Conservation (phyloP, 2,797 vertebrate genomes). For the Pseudocheirus occidentalis region DNA sequence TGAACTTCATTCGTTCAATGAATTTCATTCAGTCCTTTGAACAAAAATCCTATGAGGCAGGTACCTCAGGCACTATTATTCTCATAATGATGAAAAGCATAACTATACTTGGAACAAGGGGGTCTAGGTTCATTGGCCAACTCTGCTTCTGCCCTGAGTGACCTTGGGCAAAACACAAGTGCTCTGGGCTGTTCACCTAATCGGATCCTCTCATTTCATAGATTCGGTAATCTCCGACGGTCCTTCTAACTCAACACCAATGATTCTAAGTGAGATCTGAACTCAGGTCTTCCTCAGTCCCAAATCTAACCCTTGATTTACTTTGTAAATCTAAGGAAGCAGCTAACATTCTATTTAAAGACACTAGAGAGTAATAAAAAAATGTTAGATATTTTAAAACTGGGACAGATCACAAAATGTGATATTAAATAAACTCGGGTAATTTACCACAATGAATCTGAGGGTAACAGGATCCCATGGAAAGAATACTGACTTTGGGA, state of each 20-base stretch:
- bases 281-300: neutral
- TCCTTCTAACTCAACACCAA: neutral
- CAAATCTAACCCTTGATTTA: neutral
- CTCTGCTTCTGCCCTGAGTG: neutral
- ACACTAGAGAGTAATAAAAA: constrained; percentile 16
- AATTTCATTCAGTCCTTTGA: neutral
- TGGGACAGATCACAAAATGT: neutral
- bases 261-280: neutral
- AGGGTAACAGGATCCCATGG: neutral
- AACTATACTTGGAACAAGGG: too few relatives aligned
- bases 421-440: neutral
- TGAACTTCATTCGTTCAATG: neutral
- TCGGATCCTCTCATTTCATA: too few relatives aligned
- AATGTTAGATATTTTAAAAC: neutral
- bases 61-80: neutral
- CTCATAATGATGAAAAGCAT: neutral
- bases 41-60: neutral
- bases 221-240: neutral
- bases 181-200: neutral
- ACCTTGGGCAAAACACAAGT: neutral
- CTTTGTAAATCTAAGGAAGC: neutral
- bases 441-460: neutral
- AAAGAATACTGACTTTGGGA: neutral
- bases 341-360: neutral
- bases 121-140: neutral